A percentile compares a stretch with the other conserved stretches of the same genome.
These are phyloP conservation scores for Tipula helvola DNA, from an alignment of 2,888 invertebrate genomes.

Conservation along the genomic window DNA sequence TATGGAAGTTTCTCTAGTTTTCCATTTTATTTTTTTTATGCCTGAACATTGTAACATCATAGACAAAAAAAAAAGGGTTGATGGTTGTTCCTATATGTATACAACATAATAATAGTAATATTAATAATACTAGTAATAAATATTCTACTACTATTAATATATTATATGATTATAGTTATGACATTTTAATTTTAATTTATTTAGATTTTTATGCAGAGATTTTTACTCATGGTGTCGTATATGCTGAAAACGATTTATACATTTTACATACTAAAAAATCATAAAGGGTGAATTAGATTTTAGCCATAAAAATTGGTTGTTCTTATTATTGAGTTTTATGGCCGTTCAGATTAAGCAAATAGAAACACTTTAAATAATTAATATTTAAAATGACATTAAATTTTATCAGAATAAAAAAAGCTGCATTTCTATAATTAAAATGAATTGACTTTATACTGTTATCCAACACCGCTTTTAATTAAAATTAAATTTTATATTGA, in stretches of 20 bases:
- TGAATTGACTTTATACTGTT: neutral
- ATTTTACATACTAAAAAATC: no score
- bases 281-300: no score
- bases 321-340: no score
- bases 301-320: no score
- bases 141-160: neutral
- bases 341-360: no score
- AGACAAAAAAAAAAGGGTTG: neutral
- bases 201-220: neutral
- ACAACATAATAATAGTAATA: neutral
- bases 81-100: neutral
- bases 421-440: neutral
- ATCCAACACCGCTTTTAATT: neutral
- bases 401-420: neutral
- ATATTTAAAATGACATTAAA: neutral
- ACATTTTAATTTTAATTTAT: neutral
- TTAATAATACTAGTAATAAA: neutral
- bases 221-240: no score
- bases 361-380: neutral
- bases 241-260: no score
- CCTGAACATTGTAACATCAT: neutral
- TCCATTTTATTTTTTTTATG: neutral
- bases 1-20: neutral
- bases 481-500: neutral
- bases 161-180: neutral